Conservation (phyloP, 2,888 invertebrate genomes). For the Scaptomyza tumidula region DNA sequence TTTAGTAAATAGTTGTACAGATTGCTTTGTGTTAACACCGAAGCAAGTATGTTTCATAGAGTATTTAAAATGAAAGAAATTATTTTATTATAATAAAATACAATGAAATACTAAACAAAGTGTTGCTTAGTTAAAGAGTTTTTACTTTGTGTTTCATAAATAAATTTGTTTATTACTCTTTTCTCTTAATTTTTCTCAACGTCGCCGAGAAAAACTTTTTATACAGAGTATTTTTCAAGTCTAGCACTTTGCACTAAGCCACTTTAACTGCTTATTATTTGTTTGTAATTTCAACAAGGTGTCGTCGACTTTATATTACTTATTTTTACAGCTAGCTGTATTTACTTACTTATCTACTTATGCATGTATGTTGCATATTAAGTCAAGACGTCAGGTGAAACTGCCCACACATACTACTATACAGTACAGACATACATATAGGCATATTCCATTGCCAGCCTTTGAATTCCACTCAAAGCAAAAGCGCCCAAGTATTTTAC, state of each 20-base stretch:
- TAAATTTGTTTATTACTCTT: too few species aligned
- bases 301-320: neutral
- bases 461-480: constrained; percentile 60
- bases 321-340: neutral
- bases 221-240: neutral
- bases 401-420: constrained; percentile 18
- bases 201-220: too few species aligned
- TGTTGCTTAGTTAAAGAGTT: too few species aligned
- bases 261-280: neutral
- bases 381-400: constrained; percentile 69
- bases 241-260: neutral
- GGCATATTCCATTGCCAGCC: constrained; percentile 13
- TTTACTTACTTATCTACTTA: constrained; percentile 3
- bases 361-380: constrained; percentile 19
- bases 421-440: neutral
- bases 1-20: too few species aligned
- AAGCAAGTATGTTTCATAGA: too few species aligned
- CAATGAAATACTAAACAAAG: too few species aligned
- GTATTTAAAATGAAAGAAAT: too few species aligned
- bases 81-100: neutral
- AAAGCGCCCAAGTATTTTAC: constrained; percentile 28
- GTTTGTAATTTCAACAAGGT: constrained; percentile 5
- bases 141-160: too few species aligned
- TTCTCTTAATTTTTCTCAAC: too few species aligned
- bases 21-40: too few species aligned